A percentile compares a stretch with the other conserved stretches of the same genome.
phyloP scores from a whole-genome alignment of 2,888 invertebrate species.

The Craniophora ligustri region DNA sequence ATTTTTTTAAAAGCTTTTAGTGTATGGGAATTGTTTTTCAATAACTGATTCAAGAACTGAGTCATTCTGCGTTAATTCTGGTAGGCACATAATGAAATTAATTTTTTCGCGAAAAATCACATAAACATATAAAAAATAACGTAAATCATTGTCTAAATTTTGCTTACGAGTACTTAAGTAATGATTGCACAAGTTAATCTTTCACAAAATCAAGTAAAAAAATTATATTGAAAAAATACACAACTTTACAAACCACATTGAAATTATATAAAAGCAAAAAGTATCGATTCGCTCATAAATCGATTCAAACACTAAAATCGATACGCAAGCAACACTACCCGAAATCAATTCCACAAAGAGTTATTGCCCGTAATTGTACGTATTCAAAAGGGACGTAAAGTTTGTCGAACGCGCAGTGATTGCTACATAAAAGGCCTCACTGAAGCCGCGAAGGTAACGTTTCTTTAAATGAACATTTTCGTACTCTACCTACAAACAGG shows the following conservation, averaged over 20 bases:
- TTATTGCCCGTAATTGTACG: constrained; percentile 77
- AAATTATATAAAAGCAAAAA: background rate
- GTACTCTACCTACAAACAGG: constrained; percentile 57
- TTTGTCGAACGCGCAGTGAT: constrained; percentile 73
- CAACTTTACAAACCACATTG: background rate
- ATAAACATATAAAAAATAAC: too few species aligned
- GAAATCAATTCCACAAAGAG: constrained; percentile 73
- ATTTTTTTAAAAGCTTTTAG: too few species aligned
- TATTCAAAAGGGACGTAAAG: constrained; percentile 75
- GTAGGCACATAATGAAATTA: too few species aligned
- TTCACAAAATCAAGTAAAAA: too few species aligned
- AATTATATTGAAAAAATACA: too few species aligned
- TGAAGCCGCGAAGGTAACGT: constrained; percentile 64
- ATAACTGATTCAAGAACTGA: too few species aligned
- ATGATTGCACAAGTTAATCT: too few species aligned
- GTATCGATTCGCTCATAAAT: constrained; percentile 11
- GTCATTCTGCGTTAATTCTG: too few species aligned
- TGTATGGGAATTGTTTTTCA: too few species aligned
- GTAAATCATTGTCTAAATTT: background rate
- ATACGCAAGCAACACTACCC: constrained; percentile 42
- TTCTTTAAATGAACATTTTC: constrained; percentile 61
- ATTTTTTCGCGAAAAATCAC: too few species aligned
- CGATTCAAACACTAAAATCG: constrained; percentile 10
- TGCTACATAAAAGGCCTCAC: constrained; percentile 72
- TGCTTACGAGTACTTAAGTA: background rate